Evolutionary conservation across 2,113 vertebrate species (phyloP), one percentile per base, ranked within the genome.

Genomic region (Sturnira hondurensis): DNA sequence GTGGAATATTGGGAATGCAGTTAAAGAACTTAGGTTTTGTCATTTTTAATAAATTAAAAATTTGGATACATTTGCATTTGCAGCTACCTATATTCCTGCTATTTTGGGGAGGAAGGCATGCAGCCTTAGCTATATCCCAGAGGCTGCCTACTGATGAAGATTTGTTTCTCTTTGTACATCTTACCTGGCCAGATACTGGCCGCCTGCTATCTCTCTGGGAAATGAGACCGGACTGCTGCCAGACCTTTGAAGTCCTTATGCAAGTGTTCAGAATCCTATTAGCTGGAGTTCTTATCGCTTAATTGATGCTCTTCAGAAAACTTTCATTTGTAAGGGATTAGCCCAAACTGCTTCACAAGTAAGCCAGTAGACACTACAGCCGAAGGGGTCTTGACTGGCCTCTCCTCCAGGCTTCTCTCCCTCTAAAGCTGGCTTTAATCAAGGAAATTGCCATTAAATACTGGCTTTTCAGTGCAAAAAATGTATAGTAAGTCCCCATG

Each of bases 211-310:
- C 81, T 88, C n/a, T 93, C 47, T 54, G 56, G 86, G 74, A 78
- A 86, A 45, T 36, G 12, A 20, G 26, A 80, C 83, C 84, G 74
- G 38, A 84, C 41, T 33, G 3, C 41, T 91, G 91, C 67, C 47
- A 52, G 31, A 86, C 7, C 58, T 96, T 93, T 91, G 83, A 96
- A 91, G 83, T 86, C 15, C 31, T 86, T 86, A 77, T 81, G 28
- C 83, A 89, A 80, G 56, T 28, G 14, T 93, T 89, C 80, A 31
- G 70, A 77, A 89, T 47, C 56, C 84, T 76, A 13, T 93, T 93
- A 81, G 43, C 26, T 0, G 2, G 88, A 93, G 47, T 96, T 92
- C 89, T 86, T 89, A 74, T 91, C 89, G 74, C 26, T 96, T 58
- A 73, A 93, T 47, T 71, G 65, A 68, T 50, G 84, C 83, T 94